Conservation (phyloP, 2,888 invertebrate genomes). For the Lycaena phlaeas region DNA sequence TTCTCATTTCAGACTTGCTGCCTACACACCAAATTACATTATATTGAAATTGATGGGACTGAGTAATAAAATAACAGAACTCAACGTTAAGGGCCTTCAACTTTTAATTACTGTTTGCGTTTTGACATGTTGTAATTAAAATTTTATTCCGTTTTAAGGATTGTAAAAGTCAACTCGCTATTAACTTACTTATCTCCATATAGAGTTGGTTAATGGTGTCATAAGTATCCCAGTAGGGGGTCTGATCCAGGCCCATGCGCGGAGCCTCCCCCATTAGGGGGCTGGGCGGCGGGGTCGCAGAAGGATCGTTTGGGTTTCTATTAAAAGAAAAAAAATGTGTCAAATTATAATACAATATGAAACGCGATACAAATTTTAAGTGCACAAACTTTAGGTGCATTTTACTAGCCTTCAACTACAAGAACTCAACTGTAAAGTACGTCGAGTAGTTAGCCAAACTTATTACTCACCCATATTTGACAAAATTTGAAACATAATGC, state of each 20-base stretch:
- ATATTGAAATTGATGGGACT: conserved; percentile 39
- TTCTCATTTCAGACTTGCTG: conserved; percentile 83
- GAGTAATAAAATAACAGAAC: conserved; percentile 23
- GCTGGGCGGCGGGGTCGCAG: conserved; percentile 71
- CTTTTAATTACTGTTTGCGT: conserved; percentile 22
- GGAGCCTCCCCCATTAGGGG: conserved; percentile 52
- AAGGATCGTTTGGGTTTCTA: conserved; percentile 79
- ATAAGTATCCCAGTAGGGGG: conserved; percentile 91
- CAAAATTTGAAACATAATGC: conserved; percentile 90
- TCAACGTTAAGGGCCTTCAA: conserved; percentile 30
- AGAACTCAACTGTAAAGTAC: conserved; percentile 2
- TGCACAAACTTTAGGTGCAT: no score
- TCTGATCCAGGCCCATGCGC: conserved; percentile 55
- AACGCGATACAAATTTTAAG: no score
- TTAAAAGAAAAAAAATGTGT: conserved; percentile 1
- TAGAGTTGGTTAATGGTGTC: conserved; percentile 93
- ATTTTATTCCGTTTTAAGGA: neutral
- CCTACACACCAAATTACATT: conserved; percentile 51
- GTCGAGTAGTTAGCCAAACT: conserved; percentile 1
- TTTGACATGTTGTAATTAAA: neutral
- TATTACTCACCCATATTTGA: conserved; percentile 83
- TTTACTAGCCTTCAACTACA: no score
- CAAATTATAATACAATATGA: no score
- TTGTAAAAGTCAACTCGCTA: conserved; percentile 3
- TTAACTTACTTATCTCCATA: conserved; percentile 80